These are phyloP conservation scores for Aphidius ervi DNA, from an alignment of 1,140 invertebrate genomes.

Conservation along the genomic window DNA sequence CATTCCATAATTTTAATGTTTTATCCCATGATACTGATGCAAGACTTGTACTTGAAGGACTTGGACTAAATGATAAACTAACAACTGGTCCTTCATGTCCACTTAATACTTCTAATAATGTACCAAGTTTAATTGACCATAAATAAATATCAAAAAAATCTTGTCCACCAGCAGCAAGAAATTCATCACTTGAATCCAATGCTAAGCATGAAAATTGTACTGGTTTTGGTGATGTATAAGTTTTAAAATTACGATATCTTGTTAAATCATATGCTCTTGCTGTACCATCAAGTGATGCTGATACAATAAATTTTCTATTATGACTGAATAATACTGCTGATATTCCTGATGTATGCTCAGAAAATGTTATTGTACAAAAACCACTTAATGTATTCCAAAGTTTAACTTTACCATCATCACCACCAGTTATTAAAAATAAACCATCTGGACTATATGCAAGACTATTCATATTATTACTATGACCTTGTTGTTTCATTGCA, in stretches of 20 bases:
- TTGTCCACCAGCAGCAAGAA: conserved; percentile 88
- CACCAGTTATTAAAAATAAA: conserved; percentile 85
- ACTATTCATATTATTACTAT: conserved; percentile 83
- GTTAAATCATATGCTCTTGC: conserved; percentile 91
- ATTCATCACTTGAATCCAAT: conserved; percentile 82
- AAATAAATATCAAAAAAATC: conserved; percentile 94
- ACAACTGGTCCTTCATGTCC: conserved; percentile 92
- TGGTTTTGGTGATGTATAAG: conserved; percentile 83
- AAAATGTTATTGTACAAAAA: conserved; percentile 94
- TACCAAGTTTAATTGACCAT: conserved; percentile 91
- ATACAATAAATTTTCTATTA: conserved; percentile 88
- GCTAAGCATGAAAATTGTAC: conserved; percentile 92
- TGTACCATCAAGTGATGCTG: conserved; percentile 90
- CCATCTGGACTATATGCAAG: conserved; percentile 90
- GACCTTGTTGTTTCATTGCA: conserved; percentile 95
- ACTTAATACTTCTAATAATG: conserved; percentile 81
- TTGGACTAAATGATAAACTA: conserved; percentile 76
- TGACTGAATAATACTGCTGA: conserved; percentile 80
- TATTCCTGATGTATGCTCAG: conserved; percentile 80
- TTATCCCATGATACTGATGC: conserved; percentile 93
- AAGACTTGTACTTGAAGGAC: conserved; percentile 65
- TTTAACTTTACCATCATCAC: conserved; percentile 94
- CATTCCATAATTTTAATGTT: conserved; percentile 88
- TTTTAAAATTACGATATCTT: conserved; percentile 95
- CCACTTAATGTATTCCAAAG: conserved; percentile 88